These are phyloP conservation scores for Lepus oiostolus DNA, from an alignment of 2,797 vertebrate species.

Conservation along the genomic window DNA sequence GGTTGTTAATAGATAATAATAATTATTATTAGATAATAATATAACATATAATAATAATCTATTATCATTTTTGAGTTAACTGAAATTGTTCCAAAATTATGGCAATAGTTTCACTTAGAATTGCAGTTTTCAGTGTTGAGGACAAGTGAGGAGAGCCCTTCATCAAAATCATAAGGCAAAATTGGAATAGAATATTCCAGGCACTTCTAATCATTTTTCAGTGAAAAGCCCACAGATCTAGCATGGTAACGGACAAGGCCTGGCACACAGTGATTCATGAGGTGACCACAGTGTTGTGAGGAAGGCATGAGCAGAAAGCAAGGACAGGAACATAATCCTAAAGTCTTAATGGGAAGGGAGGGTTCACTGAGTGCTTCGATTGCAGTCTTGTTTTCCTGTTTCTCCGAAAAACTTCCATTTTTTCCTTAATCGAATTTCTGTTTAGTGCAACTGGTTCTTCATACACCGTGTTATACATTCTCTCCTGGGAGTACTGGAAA, in stretches of 20 bases:
- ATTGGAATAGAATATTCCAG: background rate
- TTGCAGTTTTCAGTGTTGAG: background rate
- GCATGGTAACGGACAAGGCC: background rate
- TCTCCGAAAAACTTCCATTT: conserved; percentile 37
- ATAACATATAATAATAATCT: background rate
- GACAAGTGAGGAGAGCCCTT: background rate
- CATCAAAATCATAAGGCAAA: background rate
- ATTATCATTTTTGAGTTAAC: background rate
- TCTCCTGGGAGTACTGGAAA: background rate
- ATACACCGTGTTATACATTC: background rate
- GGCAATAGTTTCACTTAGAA: background rate
- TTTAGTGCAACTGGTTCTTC: background rate
- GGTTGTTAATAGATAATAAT: too few species aligned
- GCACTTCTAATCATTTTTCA: background rate
- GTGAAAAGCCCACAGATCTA: background rate
- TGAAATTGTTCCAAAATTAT: background rate
- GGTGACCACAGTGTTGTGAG: background rate
- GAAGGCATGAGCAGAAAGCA: accelerated
- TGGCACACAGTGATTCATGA: background rate
- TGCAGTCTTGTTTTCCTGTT: background rate
- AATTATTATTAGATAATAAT: too few species aligned
- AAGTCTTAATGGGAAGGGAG: background rate
- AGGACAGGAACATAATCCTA: background rate
- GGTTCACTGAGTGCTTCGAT: background rate
- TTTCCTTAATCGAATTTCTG: conserved; percentile 52